Evolutionary conservation across 2,888 invertebrate genomes (phyloP).

Genomic region (Nomada flava): DNA sequence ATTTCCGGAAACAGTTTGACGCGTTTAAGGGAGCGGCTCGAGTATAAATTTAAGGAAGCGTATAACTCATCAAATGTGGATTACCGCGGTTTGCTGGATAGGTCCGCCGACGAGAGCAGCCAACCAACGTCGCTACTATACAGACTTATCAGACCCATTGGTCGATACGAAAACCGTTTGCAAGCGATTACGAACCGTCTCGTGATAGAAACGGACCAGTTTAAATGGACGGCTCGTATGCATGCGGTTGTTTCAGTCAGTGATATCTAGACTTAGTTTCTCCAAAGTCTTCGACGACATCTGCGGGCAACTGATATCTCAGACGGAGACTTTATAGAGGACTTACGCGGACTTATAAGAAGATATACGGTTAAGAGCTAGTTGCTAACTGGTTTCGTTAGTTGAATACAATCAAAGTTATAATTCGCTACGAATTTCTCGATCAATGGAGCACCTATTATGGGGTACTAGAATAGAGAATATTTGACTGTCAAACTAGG

Average conservation of each 20-base stretch:
- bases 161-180: conserved; percentile 39
- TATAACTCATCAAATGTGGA: conserved; percentile 41
- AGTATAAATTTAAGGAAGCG: conserved; percentile 16
- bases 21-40: conserved; percentile 3
- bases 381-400: conserved; percentile 13
- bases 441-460: neutral
- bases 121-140: neutral
- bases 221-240: conserved; percentile 32
- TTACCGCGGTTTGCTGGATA: conserved; percentile 28
- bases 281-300: conserved; percentile 44
- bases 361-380: conserved; percentile 54
- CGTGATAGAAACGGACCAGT: conserved; percentile 31
- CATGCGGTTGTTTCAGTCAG: conserved; percentile 38
- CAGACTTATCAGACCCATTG: conserved; percentile 1
- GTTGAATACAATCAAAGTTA: conserved; percentile 10
- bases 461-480: neutral
- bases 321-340: conserved; percentile 47
- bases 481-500: neutral
- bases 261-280: conserved; percentile 56
- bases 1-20: conserved; percentile 27
- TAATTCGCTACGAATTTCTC: conserved; percentile 23
- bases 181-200: conserved; percentile 22
- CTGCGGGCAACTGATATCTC: conserved; percentile 66
- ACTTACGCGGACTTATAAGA: conserved; percentile 58
- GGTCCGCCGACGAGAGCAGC: conserved; percentile 11